Evolutionary conservation across 1,140 invertebrate genomes (phyloP).

Genomic region (Luehdorfia chinensis): DNA sequence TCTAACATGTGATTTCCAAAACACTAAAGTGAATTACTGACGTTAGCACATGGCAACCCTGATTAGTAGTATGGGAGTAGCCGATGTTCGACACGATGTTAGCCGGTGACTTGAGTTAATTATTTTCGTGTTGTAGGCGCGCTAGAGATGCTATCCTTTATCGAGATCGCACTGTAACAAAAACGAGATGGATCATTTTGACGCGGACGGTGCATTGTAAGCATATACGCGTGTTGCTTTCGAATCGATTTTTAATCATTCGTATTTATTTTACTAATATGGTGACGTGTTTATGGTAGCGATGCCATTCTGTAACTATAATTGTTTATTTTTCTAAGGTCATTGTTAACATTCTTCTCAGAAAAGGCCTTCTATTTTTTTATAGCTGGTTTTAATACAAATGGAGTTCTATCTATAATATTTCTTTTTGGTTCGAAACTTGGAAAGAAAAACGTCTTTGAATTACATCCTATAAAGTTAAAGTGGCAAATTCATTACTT

Average conservation of each 20-base stretch:
- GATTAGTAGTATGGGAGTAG: slow-evolving; percentile 63
- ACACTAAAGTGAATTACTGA: background rate
- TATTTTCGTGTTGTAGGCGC: slow-evolving; percentile 71
- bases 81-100: slow-evolving; percentile 66
- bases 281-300: slow-evolving; percentile 8
- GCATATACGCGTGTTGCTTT: slow-evolving; percentile 6
- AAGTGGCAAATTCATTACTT: no score
- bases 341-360: no score
- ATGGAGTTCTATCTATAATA: no score
- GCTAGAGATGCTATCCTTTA: slow-evolving; percentile 51
- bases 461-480: no score
- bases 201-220: slow-evolving; percentile 12
- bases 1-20: no score
- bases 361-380: no score
- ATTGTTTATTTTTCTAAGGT: no score
- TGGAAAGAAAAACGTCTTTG: no score
- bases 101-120: slow-evolving; percentile 62
- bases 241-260: slow-evolving; percentile 12
- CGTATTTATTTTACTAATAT: slow-evolving; percentile 17
- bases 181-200: slow-evolving; percentile 51
- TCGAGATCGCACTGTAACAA: slow-evolving; percentile 55
- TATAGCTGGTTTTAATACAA: no score
- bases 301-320: slow-evolving; percentile 4
- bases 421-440: no score
- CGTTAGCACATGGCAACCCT: background rate